A percentile compares a stretch with the other conserved stretches of the same genome.
Evolutionary conservation across 30 jellyfish, hydroid and myxozoan species (phyloP).

Genomic region (Aurelia sp.): DNA sequence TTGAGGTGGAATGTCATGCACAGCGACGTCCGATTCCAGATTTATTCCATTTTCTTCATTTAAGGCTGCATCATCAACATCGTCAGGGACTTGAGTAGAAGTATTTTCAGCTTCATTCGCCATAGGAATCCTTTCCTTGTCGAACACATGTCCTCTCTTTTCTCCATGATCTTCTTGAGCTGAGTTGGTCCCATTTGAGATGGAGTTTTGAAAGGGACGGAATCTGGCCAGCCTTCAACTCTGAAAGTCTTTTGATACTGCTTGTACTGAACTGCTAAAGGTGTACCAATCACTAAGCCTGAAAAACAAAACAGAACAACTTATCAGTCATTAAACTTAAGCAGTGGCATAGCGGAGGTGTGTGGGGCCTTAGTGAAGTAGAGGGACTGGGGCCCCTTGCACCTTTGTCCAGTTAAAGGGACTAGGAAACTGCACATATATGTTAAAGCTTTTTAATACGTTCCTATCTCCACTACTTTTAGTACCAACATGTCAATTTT

Average conservation of each 20-base stretch:
- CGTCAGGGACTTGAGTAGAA: background rate
- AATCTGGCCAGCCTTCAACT: constrained; percentile 19
- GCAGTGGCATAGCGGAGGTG: too few species aligned
- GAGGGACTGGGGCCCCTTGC: too few species aligned
- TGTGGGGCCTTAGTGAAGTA: too few species aligned
- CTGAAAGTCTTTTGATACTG: background rate
- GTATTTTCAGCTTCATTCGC: constrained; percentile 1
- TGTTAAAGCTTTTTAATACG: too few species aligned
- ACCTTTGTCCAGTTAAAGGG: too few species aligned
- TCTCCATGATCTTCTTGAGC: constrained; percentile 35
- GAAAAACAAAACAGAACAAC: background rate
- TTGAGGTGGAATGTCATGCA: constrained; percentile 1
- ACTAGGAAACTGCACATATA: too few species aligned
- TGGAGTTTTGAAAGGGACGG: constrained; percentile 29
- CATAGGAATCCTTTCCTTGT: constrained; percentile 2
- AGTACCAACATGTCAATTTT: too few species aligned
- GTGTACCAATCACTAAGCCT: background rate
- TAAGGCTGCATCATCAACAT: background rate
- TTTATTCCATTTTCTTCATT: constrained; percentile 8
- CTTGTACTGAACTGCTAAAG: background rate
- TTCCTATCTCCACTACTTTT: too few species aligned
- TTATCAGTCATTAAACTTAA: background rate
- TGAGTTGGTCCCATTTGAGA: constrained; percentile 41
- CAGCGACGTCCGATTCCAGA: constrained; percentile 4
- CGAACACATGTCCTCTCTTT: background rate